phyloP scores from a whole-genome alignment of 2,113 vertebrate species.

The Mirounga angustirostris region DNA sequence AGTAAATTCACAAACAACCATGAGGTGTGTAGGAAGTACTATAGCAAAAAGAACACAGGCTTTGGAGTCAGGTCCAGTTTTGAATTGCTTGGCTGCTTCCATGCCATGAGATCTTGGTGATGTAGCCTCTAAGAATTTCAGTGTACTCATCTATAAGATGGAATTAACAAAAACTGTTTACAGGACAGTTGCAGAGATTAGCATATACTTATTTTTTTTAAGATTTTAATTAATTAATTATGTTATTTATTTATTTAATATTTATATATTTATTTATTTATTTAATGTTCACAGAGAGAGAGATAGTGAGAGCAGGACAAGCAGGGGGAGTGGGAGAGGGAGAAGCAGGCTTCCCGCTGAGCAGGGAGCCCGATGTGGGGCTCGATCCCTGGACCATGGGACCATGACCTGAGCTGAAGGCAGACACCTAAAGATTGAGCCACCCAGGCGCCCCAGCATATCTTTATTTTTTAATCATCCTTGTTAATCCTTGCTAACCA shows the following conservation, averaged over 20 bases:
- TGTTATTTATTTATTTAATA: no score
- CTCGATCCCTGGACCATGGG: no score
- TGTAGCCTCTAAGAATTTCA: neutral
- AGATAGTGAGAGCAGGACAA: no score
- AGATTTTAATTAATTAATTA: no score
- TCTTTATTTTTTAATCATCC: neutral
- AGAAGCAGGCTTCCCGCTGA: no score
- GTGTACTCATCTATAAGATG: neutral
- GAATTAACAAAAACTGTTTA: neutral
- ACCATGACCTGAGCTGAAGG: no score
- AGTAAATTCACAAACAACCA: neutral
- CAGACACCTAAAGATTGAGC: no score
- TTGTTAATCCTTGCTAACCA: neutral
- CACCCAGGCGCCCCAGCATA: no score
- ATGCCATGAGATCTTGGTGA: neutral
- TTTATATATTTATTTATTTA: no score
- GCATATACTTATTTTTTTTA: neutral
- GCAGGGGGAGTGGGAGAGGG: no score
- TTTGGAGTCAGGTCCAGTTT: neutral
- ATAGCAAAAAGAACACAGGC: neutral
- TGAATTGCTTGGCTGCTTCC: neutral
- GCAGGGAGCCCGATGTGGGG: no score
- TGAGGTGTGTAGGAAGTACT: rapidly evolving
- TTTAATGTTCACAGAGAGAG: no score
- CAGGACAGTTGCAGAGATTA: neutral